Evolutionary conservation across 2,888 invertebrate species (phyloP), one percentile per base, ranked within the genome.

Genomic region (Eupithecia vulgata): DNA sequence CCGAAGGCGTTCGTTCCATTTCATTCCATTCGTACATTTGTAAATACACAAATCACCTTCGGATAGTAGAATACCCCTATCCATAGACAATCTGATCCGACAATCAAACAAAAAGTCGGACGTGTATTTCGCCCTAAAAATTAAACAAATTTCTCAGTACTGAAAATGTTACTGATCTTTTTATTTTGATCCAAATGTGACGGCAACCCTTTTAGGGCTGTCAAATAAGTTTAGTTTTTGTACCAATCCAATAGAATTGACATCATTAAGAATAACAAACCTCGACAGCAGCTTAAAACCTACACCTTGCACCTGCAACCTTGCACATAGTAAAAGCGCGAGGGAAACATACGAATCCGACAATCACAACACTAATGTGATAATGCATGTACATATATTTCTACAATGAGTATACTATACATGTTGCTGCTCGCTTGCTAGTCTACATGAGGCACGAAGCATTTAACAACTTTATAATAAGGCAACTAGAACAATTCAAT

Each of bases 401-500:
- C 64, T 64, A 35, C 21, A 37, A 21, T 37, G 17, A n/a, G 37
- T 34, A 34, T 61, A n/a, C n/a, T 34, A 25, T 62, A n/a, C n/a
- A n/a, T 35, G 34, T 34, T 37, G n/a, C n/a, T 64, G 34, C 10
- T 62, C 37, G 37, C 64, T 62, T 35, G 34, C 62, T 37, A 65
- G n/a, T 40, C 65, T 65, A 65, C 25, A 37, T 37, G 37, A 57
- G 30, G 37, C 48, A 8, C 15, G 42, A 70, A 45, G 35, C 35
- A 42, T 15, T n/a, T 45, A 1, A 34, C 37, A 61, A 61, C 42
- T 35, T 35, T 21, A 65, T 40, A 42, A 21, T 21, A 13, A 37
- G 12, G 57, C 34, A 61, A 21, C 12, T 65, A 10, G n/a, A 40
- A 37, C 35, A 15, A 65, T 65, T 69, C 72, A 40, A 69, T 66